Conservation (phyloP, 2,113 vertebrate species). For the Camarhynchus parvulus region DNA sequence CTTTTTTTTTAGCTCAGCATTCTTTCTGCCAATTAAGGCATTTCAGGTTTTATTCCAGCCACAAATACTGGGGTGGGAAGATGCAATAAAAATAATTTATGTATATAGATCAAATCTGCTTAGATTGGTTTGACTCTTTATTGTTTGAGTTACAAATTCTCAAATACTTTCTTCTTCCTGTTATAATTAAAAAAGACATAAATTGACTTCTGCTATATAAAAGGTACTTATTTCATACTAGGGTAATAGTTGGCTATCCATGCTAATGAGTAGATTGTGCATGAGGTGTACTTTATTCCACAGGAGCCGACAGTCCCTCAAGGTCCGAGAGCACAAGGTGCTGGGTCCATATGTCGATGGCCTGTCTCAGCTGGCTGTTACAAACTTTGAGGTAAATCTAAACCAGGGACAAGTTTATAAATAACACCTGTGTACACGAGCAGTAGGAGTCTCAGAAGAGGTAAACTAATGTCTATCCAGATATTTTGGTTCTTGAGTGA, state of each 20-base stretch:
- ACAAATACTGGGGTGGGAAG: background rate
- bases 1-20: background rate
- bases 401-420: background rate
- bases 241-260: background rate
- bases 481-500: background rate
- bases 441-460: background rate
- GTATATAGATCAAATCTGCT: background rate
- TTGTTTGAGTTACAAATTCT: background rate
- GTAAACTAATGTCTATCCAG: background rate
- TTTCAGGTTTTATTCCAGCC: background rate
- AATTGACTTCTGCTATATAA: background rate
- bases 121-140: background rate
- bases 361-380: slow-evolving; percentile 95
- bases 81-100: background rate
- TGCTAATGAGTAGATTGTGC: background rate
- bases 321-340: slow-evolving; percentile 97
- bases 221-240: background rate
- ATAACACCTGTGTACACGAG: background rate
- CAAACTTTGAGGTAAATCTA: slow-evolving; percentile 88
- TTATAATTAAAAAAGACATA: background rate
- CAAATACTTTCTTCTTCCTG: background rate
- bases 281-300: background rate
- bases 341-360: slow-evolving; percentile 96
- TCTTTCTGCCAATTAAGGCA: background rate
- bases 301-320: slow-evolving; percentile 93